Evolutionary conservation across 92 coral and sea anemone species (phyloP).

Genomic region (Phenganax stokvisi): DNA sequence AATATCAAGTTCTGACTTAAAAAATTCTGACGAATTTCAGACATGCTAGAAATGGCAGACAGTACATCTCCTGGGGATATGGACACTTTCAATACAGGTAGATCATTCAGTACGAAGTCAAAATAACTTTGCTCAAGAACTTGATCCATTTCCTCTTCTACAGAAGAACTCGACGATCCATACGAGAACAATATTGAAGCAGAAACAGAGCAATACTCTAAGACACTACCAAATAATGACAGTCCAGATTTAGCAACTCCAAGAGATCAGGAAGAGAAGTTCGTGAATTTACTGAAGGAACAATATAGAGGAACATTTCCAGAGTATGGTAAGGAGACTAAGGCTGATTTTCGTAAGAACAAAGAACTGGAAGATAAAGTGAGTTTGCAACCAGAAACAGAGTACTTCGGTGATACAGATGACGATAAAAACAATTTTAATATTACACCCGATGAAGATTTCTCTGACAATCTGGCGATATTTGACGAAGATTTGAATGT

Average conservation of each 20-base stretch:
- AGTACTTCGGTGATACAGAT: conserved; percentile 10
- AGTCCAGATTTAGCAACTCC: conserved; percentile 21
- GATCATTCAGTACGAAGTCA: neutral
- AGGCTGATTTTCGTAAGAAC: conserved; percentile 9
- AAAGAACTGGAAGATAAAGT: conserved; percentile 26
- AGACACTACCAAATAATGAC: neutral
- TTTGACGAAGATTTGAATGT: conserved; percentile 18
- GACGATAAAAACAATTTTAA: neutral
- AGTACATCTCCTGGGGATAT: conserved; percentile 13
- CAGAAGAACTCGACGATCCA: conserved; percentile 14
- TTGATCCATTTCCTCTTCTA: neutral
- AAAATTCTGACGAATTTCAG: neutral
- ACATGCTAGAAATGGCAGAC: conserved; percentile 3
- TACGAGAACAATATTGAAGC: conserved; percentile 7
- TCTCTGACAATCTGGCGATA: neutral
- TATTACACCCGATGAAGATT: neutral
- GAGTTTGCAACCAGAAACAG: conserved; percentile 28
- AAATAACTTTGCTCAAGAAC: neutral
- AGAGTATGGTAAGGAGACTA: conserved; percentile 31
- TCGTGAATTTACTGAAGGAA: conserved; percentile 15
- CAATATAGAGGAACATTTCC: conserved; percentile 24
- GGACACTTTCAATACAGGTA: neutral
- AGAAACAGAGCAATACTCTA: neutral
- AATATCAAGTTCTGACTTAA: neutral
- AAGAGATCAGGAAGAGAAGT: conserved; percentile 14